Evolutionary conservation across 2,797 vertebrate genomes (phyloP).

Genomic region (Pangasius krempfi): DNA sequence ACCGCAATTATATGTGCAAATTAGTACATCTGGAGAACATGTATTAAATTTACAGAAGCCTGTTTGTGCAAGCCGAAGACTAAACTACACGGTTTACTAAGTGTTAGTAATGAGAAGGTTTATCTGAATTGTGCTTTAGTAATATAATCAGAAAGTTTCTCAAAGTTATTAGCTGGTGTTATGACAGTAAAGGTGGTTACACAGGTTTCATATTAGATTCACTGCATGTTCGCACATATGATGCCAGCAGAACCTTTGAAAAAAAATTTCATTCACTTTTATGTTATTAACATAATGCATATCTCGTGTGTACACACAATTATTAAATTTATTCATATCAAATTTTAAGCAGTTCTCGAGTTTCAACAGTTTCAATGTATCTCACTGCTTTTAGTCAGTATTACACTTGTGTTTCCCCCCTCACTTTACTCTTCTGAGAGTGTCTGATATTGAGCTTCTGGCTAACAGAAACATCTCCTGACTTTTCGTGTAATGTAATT

Average conservation of each 20-base stretch:
- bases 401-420: not conserved
- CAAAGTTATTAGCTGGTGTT: not conserved
- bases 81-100: not conserved
- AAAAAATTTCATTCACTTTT: not conserved
- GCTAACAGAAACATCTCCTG: not conserved
- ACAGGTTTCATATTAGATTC: not conserved
- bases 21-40: not conserved
- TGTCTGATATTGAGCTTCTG: not conserved
- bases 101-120: not conserved
- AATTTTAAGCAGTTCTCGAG: not conserved
- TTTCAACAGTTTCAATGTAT: not conserved
- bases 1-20: not conserved
- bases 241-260: not conserved
- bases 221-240: not conserved
- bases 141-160: not conserved
- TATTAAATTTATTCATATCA: not conserved
- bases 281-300: not conserved
- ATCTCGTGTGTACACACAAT: not conserved
- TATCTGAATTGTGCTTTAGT: not conserved
- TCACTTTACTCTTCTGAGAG: not conserved
- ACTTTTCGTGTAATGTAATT: slow-evolving; percentile 3
- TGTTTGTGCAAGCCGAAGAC: no score
- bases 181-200: not conserved
- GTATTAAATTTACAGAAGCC: not conserved
- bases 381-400: slow-evolving; percentile 2